Conservation (phyloP, 2,113 vertebrate genomes). For the Nannospalax galili region DNA sequence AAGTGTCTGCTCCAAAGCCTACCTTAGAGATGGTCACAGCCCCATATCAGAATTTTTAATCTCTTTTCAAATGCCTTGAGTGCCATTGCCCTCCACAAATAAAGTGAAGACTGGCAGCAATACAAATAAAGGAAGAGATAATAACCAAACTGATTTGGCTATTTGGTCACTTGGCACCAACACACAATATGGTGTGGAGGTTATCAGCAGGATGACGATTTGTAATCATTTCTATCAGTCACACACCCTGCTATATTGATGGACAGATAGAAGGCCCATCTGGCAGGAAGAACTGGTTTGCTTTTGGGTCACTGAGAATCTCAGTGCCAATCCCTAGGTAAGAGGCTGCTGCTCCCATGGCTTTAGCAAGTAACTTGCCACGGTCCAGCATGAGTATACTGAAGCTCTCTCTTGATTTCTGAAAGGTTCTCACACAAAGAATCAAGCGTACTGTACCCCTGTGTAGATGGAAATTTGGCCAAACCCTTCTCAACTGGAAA, state of each 20-base stretch:
- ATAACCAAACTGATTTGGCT: neutral
- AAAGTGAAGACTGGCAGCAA: neutral
- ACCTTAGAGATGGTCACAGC: neutral
- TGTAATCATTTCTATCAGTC: neutral
- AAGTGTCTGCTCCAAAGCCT: too few relatives aligned
- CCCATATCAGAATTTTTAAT: neutral
- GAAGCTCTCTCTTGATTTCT: neutral
- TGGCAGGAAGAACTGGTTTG: neutral
- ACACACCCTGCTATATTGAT: neutral
- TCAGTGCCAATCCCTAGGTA: neutral
- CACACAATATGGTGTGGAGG: neutral
- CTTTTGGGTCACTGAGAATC: neutral
- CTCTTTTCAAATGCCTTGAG: neutral
- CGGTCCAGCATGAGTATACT: neutral
- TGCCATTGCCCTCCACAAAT: neutral
- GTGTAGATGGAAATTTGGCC: neutral
- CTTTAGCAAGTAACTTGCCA: neutral
- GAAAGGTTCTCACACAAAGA: neutral
- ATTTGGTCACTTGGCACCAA: neutral
- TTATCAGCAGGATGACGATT: neutral
- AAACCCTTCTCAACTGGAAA: neutral
- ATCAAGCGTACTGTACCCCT: neutral
- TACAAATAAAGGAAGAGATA: neutral
- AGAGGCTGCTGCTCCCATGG: neutral
- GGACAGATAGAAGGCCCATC: neutral